Evolutionary conservation across 1,140 invertebrate genomes (phyloP), one percentile per base, ranked within the genome.

Genomic region (Drosophila kurseongensis): DNA sequence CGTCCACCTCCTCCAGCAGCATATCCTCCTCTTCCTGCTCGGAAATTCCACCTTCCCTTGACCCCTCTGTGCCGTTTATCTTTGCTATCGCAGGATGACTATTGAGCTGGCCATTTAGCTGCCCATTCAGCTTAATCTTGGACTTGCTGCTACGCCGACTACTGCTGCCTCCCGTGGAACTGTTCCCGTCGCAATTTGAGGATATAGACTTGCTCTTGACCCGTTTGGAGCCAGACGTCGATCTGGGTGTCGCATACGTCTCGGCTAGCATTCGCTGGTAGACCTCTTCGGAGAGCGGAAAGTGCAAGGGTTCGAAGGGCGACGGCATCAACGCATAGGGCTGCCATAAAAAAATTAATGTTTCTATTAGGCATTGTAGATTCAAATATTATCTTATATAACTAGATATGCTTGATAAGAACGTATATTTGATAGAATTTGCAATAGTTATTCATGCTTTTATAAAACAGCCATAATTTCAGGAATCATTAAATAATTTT

Each of bases 131-230:
- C 40, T 63, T 48, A n/a, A 69, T 62, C 13, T 83, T 86, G 2
- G 75, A 59, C 41, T 86, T 86, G 57, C 83, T 86, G 47, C 79
- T 88, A 5, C 84, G 76, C 1, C 84, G 76, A 57, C 85, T 84
- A 10, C 67, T 68, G 27, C 67, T 52, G 1, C 59, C 51, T 48
- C 23, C 55, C 1, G 62, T 36, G 6, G 58, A 57, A 32, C 40
- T 72, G 16, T 57, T 36, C 0, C 65, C 84, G 16, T 89, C 84
- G 4, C 63, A 61, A 32, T 84, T 88, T 1, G 84, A 89, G 13
- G 84, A 90, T 14, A 88, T 40, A 0, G 83, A 86, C 62, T 86
- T 86, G 63, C 79, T 89, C 4, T 86, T 86, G 9, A 56, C 65
- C 5, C 84, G 84, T 63, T 86, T 86, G 8, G 51, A 10, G 4